Percentiles rank a stretch among this genome's conserved stretches.
phyloP scores from a whole-genome alignment of 2,113 vertebrate species.

The Egretta garzetta region DNA sequence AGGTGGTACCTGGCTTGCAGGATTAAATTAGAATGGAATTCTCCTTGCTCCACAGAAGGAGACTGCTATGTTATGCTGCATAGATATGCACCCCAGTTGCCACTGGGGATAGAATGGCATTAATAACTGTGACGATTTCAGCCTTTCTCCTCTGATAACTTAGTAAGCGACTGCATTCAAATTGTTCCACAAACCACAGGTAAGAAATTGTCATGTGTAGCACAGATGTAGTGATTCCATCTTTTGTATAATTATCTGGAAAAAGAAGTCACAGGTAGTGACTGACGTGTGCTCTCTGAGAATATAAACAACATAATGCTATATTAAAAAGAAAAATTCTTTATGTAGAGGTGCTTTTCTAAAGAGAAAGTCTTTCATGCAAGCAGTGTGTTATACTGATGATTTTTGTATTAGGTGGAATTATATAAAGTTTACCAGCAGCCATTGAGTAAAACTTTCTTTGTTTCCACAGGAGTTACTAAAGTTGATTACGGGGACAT shows the following conservation, averaged over 20 bases:
- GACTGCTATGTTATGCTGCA: not conserved
- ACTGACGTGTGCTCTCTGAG: not conserved
- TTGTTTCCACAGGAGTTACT: slow-evolving; percentile 87
- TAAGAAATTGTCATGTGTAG: not conserved
- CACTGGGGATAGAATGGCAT: not conserved
- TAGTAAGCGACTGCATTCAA: not conserved
- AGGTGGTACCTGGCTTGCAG: slow-evolving; percentile 9
- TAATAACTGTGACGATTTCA: not conserved
- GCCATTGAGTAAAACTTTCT: not conserved
- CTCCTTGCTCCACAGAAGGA: not conserved
- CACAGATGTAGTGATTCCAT: not conserved
- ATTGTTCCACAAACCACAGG: not conserved
- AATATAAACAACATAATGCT: not conserved
- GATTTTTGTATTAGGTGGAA: not conserved
- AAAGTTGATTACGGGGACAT: slow-evolving; percentile 99
- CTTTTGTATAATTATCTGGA: not conserved
- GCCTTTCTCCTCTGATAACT: not conserved
- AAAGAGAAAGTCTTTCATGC: not conserved
- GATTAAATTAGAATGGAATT: slow-evolving; percentile 12
- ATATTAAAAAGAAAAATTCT: not conserved
- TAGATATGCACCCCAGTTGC: not conserved
- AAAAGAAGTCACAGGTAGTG: not conserved
- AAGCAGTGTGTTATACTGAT: not conserved
- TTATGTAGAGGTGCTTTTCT: not conserved
- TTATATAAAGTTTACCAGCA: not conserved